Percentiles rank a stretch among this genome's conserved stretches.
phyloP scores from a whole-genome alignment of 2,888 invertebrate species.

The Zelleria hepariella region DNA sequence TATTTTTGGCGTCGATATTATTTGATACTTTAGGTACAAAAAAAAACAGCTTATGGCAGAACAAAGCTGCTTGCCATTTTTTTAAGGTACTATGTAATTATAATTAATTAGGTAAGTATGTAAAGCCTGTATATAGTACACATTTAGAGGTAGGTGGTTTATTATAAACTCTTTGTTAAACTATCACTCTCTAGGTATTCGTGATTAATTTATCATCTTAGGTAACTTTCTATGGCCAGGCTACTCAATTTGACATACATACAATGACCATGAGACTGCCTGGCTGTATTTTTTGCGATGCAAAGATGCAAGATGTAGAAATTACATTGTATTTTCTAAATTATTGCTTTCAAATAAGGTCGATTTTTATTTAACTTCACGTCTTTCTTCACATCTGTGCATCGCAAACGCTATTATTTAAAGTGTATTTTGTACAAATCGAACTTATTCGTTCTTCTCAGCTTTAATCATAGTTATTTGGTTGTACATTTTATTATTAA shows the following conservation, averaged over 20 bases:
- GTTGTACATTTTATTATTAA: conserved; percentile 70
- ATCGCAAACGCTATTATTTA: neutral
- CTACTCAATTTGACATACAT: too few species aligned
- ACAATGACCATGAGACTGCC: too few species aligned
- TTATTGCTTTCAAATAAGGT: neutral
- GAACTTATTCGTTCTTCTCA: conserved; percentile 64
- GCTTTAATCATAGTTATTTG: conserved; percentile 67
- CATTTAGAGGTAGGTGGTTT: neutral
- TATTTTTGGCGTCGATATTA: too few species aligned
- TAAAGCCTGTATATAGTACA: conserved; percentile 3
- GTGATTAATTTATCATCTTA: too few species aligned
- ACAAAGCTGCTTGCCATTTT: neutral
- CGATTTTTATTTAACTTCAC: neutral
- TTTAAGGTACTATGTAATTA: conserved; percentile 9
- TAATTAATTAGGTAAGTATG: conserved; percentile 1
- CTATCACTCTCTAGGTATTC: too few species aligned
- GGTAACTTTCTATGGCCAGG: too few species aligned
- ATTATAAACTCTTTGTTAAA: too few species aligned
- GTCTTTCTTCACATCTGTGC: neutral
- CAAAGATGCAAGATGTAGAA: too few species aligned
- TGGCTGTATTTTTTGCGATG: too few species aligned
- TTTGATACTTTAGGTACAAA: neutral
- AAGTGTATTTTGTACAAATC: conserved; percentile 40
- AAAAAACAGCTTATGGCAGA: neutral
- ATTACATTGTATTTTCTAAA: too few species aligned